Evolutionary conservation across 1,140 invertebrate genomes (phyloP).

Genomic region (Varroa destructor): DNA sequence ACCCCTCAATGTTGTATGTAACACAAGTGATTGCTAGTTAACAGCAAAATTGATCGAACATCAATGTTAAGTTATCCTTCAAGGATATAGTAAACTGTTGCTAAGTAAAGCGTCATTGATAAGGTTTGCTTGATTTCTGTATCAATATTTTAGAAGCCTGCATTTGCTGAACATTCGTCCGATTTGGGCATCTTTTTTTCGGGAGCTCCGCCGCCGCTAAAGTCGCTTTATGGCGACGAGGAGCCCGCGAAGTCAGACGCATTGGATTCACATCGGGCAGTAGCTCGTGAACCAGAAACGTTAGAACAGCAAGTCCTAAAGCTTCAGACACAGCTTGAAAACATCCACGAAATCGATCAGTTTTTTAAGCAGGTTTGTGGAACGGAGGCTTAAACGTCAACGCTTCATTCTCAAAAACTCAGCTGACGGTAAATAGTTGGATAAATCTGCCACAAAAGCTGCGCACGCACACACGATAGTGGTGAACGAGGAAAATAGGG

Average conservation of each 20-base stretch:
- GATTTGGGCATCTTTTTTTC: constrained; percentile 16
- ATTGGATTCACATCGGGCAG: not conserved
- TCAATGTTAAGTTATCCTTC: no score
- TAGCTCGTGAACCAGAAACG: not conserved
- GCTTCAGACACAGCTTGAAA: not conserved
- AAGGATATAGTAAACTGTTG: no score
- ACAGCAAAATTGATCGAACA: no score
- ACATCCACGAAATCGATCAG: constrained; percentile 22
- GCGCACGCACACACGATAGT: no score
- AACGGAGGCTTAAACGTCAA: not conserved
- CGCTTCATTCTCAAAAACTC: not conserved
- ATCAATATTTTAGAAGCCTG: not conserved
- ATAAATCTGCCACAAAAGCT: no score
- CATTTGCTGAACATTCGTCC: constrained; percentile 14
- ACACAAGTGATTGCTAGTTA: no score
- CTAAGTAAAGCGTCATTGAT: no score
- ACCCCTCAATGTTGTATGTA: no score
- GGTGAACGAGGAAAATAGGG: no score
- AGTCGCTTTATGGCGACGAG: constrained; percentile 2
- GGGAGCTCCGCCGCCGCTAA: constrained; percentile 12
- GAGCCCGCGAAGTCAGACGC: not conserved
- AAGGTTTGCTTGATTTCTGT: not conserved
- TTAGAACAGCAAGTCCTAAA: not conserved
- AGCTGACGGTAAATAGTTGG: no score
- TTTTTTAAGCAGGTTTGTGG: constrained; percentile 21